phyloP scores from a whole-genome alignment of 1,140 invertebrate species.

The Kradibia gibbosae region DNA sequence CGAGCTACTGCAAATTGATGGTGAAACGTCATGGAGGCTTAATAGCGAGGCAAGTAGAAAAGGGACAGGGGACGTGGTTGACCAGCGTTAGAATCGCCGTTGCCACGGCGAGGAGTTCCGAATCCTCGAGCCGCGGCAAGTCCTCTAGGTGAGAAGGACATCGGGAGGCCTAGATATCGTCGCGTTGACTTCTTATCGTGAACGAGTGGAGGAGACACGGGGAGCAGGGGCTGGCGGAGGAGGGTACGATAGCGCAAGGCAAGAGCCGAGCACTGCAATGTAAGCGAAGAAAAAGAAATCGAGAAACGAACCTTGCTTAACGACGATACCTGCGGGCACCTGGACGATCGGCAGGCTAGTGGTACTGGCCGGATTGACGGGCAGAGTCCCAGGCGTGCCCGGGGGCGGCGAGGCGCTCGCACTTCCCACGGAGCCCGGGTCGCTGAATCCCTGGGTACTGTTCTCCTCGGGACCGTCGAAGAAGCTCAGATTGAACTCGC shows the following conservation, averaged over 20 bases:
- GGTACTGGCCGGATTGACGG: slow-evolving; percentile 61
- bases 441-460: slow-evolving; percentile 79
- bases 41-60: no score
- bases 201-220: not conserved
- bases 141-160: no score
- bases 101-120: no score
- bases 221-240: not conserved
- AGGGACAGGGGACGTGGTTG: no score
- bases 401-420: slow-evolving; percentile 75
- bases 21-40: no score
- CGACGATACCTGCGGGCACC: slow-evolving; percentile 67
- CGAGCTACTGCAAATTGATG: no score
- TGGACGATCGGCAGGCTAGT: slow-evolving; percentile 67
- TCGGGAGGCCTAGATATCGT: not conserved
- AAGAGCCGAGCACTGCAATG: no score
- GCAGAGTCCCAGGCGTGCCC: slow-evolving; percentile 63
- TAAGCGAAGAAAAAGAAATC: not conserved
- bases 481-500: slow-evolving; percentile 85
- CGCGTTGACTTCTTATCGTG: no score
- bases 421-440: slow-evolving; percentile 79
- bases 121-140: no score
- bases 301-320: slow-evolving; percentile 70
- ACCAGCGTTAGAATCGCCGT: no score
- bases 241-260: not conserved
- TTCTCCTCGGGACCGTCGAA: slow-evolving; percentile 81